Conservation (phyloP, 2,797 vertebrate species). For the Meriones psammophilus region DNA sequence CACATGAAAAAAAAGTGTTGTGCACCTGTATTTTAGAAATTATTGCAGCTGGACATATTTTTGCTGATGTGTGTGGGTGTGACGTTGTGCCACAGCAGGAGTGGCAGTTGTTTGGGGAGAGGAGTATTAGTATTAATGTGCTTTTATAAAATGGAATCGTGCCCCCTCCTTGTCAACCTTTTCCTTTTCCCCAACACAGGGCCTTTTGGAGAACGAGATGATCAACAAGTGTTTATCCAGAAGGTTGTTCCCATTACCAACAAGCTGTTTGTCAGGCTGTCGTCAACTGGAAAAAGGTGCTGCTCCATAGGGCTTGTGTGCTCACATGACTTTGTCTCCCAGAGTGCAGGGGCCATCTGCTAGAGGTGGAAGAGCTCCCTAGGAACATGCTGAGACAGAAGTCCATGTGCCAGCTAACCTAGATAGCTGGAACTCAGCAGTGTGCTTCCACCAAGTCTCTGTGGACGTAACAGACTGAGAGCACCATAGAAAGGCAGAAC, state of each 20-base stretch:
- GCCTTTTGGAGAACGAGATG: constrained; percentile 98
- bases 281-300: constrained; percentile 98
- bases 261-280: constrained; percentile 97
- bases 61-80: background rate
- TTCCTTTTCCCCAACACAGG: constrained; percentile 87
- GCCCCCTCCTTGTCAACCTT: background rate
- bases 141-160: background rate
- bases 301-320: background rate
- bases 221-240: constrained; percentile 99
- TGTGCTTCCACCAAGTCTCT: too few species aligned
- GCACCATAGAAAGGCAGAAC: too few species aligned
- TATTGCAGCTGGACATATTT: background rate
- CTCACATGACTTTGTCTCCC: background rate
- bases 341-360: background rate
- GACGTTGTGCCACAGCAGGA: background rate
- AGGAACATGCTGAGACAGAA: background rate
- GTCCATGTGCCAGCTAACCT: background rate
- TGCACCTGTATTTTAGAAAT: background rate
- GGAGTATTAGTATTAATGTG: background rate
- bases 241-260: constrained; percentile 99
- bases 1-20: background rate
- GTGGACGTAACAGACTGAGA: too few species aligned
- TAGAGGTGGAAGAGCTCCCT: background rate
- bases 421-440: too few species aligned
- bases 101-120: background rate